These are phyloP conservation scores for Crotalus tigris DNA, from an alignment of 2,113 vertebrate species.

Conservation along the genomic window DNA sequence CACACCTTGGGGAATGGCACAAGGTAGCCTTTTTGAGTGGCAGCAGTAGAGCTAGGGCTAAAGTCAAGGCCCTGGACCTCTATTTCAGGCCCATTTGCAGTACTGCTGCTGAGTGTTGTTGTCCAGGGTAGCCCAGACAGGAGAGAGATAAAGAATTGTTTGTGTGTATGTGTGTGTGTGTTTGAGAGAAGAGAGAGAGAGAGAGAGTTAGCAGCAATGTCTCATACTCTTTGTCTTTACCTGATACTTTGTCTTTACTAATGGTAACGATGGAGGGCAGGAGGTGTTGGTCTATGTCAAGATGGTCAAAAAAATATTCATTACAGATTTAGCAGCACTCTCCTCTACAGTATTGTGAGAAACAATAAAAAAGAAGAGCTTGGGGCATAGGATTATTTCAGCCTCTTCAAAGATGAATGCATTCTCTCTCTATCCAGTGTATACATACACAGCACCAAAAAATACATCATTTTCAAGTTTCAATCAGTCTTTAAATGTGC, in stretches of 20 bases:
- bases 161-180: background rate
- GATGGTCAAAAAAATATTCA: background rate
- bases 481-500: background rate
- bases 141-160: background rate
- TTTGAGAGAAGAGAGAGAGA: too few species aligned
- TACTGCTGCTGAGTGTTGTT: background rate
- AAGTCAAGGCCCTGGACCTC: background rate
- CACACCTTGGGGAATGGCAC: background rate
- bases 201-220: background rate
- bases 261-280: background rate
- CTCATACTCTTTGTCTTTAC: background rate
- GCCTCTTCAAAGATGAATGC: background rate
- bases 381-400: background rate
- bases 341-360: background rate
- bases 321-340: background rate
- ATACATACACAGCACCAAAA: background rate
- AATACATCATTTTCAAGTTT: background rate
- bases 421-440: background rate
- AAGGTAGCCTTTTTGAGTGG: background rate
- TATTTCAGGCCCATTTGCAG: background rate
- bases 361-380: background rate
- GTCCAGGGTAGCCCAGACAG: background rate
- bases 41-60: background rate
- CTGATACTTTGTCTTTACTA: background rate
- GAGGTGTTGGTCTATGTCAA: background rate